Base-by-base conservation (phyloP, 1,140 invertebrate species). In the Drosophila melanogaster region DNA sequence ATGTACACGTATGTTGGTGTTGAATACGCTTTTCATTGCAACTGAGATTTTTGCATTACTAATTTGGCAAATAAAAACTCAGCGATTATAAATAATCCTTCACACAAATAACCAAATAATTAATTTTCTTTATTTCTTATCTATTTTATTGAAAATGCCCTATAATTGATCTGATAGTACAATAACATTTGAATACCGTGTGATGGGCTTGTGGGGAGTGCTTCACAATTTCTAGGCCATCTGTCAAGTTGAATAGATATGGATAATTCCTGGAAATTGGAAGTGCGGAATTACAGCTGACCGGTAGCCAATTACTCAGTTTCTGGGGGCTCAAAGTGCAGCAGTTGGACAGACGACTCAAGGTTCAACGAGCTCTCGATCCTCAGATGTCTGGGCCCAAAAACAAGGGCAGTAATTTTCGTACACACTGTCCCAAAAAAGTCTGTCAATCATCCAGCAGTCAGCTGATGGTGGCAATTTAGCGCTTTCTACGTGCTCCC, bases 381-480 rank as follows among this genome's bases (percentile, higher is more conserved):
- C 17, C 17, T 14, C 24, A 10, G 51, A 60, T 44, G 69, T 72
- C 69, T 72, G 51, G 69, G 59, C 8, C 4, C 40, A 37, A 57
- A 71, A 71, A 22, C 19, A 19, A 33, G 44, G n/a, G 38, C 24
- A 5, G n/a, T 22, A 5, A 38, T 73, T 72, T 59, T 58, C 15
- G 56, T 57, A 35, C 61, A 38, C 6, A 2, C 47, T 19, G 47
- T 37, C 46, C 47, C 56, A 37, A 61, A 37, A 61, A 61, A 49
- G 58, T 43, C 67, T 22, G 71, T 74, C 71, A 74, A 74, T 74
- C 71, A 74, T 33, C 35, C 70, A 30, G 41, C 35, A 64, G 71
- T 61, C 71, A 74, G 69, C 69, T 74, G 71, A 64, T 74, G 57
- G 44, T 30, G 65, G 22, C 37, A 73, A 73, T 74, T 71, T 19